Base-by-base conservation (phyloP, 2,888 invertebrate species). In the Ariolimax columbianus region DNA sequence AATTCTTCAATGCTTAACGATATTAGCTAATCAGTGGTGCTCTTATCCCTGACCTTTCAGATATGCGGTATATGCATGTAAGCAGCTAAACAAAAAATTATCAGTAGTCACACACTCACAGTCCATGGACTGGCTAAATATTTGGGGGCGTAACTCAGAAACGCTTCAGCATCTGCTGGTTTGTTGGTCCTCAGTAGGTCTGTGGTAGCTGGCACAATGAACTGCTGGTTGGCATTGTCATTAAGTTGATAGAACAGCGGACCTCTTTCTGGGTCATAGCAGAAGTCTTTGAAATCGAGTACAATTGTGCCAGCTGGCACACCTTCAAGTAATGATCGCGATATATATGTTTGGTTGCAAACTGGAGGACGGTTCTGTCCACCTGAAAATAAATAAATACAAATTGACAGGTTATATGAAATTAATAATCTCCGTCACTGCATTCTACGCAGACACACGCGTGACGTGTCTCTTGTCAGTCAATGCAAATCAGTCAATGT, bases 191-290 rank as follows among this genome's bases (percentile, higher is more conserved):
- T 68, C 17, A 80, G 30, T 23, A 63, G 38, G 26, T 47, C 23
- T 17, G 59, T n/a, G 0, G 63, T n/a, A 14, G 9, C 47, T 11
- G 23, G 14, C n/a, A 68, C 47, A 0, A 26, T 47, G 30, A 80
- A 80, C 33, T 66, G 66, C 1, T 47, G 23, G 19, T 47, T 68
- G 0, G 68, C 68, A 30, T 68, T 47, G 80, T 68, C 68, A 26
- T 43, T 40, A 9, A 80, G 23, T 19, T 36, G 23, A 33, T 40
- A 80, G 30, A 19, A 68, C 17, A 80, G 47, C 2, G 47, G 59
- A 2, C 40, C 68, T 3, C 33, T 68, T 26, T 80, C 80, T 55
- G 78, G 55, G 55, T 83, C 77, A 14, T 38, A 47, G 78, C 78
- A 70, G 26, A 30, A 38, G 30, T 55, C 70, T 51, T 36, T 78